These are phyloP conservation scores for Falco columbarius DNA, from an alignment of 2,797 vertebrate species.

Conservation along the genomic window DNA sequence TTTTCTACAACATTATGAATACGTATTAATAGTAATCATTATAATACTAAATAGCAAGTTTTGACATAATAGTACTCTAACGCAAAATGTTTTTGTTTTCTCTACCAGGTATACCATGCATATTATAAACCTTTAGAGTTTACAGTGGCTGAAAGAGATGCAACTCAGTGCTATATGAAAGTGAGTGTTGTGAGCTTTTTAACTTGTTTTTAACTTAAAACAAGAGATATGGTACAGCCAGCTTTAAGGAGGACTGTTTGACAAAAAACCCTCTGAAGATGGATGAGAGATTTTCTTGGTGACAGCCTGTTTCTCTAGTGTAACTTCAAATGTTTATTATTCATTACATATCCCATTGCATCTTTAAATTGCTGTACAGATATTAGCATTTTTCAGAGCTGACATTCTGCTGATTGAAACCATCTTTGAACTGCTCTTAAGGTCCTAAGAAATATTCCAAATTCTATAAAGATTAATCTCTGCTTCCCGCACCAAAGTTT, in stretches of 20 bases:
- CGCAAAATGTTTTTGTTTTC: not conserved
- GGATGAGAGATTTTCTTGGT: not conserved
- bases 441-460: not conserved
- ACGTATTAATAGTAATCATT: not conserved
- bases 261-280: not conserved
- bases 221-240: not conserved
- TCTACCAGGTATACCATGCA: constrained; percentile 90
- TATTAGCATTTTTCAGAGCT: not conserved
- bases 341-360: not conserved
- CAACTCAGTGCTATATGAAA: constrained; percentile 93
- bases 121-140: constrained; percentile 97
- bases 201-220: not conserved
- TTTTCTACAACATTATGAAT: not conserved
- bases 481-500: not conserved
- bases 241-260: not conserved
- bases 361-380: not conserved
- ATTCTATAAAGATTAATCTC: not conserved
- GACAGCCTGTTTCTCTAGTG: not conserved
- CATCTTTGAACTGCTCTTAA: not conserved
- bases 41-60: not conserved
- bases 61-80: not conserved
- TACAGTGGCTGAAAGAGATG: constrained; percentile 86
- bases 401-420: not conserved
- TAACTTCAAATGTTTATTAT: not conserved
- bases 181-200: constrained; percentile 72